A percentile compares a stretch with the other conserved stretches of the same genome.
Conservation (phyloP, 2,113 vertebrate species). For the Phrynocephalus versicolor region DNA sequence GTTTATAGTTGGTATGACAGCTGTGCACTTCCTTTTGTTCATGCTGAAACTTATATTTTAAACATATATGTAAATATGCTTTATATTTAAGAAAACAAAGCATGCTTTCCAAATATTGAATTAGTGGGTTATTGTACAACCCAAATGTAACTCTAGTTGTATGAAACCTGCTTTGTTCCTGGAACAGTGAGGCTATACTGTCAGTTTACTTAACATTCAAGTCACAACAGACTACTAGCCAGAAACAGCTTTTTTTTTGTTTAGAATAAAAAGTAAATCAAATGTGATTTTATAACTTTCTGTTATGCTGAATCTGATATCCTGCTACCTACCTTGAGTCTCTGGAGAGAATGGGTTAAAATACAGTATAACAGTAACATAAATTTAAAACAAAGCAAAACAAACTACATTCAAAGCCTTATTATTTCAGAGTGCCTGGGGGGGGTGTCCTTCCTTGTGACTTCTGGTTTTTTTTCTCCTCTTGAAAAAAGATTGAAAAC, state of each 20-base stretch:
- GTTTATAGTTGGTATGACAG: constrained; percentile 4
- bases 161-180: not conserved
- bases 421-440: too few species aligned
- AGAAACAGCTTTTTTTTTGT: not conserved
- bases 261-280: not conserved
- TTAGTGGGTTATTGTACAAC: not conserved
- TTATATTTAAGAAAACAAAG: not conserved
- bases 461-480: not conserved
- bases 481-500: not conserved
- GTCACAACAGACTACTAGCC: too few species aligned
- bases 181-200: not conserved
- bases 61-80: not conserved
- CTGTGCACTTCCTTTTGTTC: not conserved
- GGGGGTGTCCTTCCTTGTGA: too few species aligned
- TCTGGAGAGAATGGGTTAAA: not conserved
- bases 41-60: not conserved
- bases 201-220: not conserved
- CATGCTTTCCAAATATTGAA: not conserved
- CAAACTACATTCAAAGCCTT: too few species aligned
- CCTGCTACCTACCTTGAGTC: not conserved
- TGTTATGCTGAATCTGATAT: not conserved
- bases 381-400: too few species aligned
- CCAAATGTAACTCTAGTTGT: too few species aligned
- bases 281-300: not conserved
- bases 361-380: too few species aligned